Conservation (phyloP, 2,113 vertebrate species). For the Herpailurus yagouaroundi region DNA sequence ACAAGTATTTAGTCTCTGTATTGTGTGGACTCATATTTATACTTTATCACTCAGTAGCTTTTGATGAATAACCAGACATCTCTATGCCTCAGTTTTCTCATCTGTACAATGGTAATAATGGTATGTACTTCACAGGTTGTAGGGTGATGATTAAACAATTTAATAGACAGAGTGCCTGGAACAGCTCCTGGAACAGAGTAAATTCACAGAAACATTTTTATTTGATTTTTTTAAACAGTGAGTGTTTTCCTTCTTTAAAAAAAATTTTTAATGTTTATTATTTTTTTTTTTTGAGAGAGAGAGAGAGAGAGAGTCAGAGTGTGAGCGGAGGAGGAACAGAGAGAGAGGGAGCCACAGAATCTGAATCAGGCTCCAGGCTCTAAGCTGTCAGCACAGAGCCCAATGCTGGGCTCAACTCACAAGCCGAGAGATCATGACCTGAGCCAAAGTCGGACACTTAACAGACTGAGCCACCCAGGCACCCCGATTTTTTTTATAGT, state of each 20-base stretch:
- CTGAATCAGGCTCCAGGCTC: too few relatives aligned
- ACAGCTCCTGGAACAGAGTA: not conserved
- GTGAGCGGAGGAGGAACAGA: too few relatives aligned
- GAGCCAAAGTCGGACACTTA: too few relatives aligned
- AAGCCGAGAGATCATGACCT: too few relatives aligned
- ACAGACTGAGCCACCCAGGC: too few relatives aligned
- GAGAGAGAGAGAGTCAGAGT: too few relatives aligned
- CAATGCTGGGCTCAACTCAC: too few relatives aligned
- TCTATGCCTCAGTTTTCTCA: not conserved
- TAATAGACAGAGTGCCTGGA: not conserved
- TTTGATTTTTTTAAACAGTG: not conserved
- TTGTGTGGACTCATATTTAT: not conserved
- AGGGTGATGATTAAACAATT: not conserved
- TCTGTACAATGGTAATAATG: not conserved
- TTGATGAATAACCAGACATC: not conserved
- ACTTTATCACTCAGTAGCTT: not conserved
- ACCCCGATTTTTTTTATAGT: not conserved
- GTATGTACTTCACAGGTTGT: not conserved
- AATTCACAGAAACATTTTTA: not conserved
- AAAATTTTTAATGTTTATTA: too few relatives aligned
- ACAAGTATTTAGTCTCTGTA: not conserved
- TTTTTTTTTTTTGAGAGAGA: too few relatives aligned
- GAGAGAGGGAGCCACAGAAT: too few relatives aligned
- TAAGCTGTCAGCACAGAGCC: too few relatives aligned
- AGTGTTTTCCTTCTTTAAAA: too few relatives aligned